Evolutionary conservation across 2,113 vertebrate species (phyloP), one percentile per base, ranked within the genome.

Genomic region (Platichthys flesus): DNA sequence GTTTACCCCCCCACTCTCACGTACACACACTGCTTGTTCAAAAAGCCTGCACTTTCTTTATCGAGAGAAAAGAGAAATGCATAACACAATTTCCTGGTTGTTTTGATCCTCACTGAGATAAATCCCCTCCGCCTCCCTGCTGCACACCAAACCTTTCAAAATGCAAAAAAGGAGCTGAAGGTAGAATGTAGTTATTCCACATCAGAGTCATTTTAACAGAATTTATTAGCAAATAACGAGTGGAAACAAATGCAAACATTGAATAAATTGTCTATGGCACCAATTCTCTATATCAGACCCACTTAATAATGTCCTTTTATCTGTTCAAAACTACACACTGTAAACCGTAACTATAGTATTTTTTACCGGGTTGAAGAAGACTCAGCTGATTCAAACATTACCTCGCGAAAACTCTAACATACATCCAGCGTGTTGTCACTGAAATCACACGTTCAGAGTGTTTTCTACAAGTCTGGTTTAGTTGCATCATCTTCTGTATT

Each of bases 61-160:
- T 28, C 66, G 58, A 58, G 45, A 35, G 47, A 67, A 35, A 77
- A 24, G n/a, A n/a, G n/a, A 24, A 21, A 9, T 65, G 76, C 76
- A 21, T 60, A 64, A 28, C 35, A 23, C 72, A 16, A 55, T 65
- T 90, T 89, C 86, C 86, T 90, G 83, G 59, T 76, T 62, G 62
- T 73, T 85, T 64, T 77, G 37, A 74, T 61, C 62, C 81, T 54
- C 52, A 52, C 28, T 58, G 40, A 61, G 65, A 65, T 14, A 54
- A 35, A 3, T 81, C 21, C 72, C n/a, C 56, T 49, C 2, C 23
- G 14, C 1, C 28, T 62, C 40, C 59, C 23, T 58, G 70, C 64
- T 65, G 64, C 6, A 37, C n/a, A 26, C 35, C 69, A 57, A 73
- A 35, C 9, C 12, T 20, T 1, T 31, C 31, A 31, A 28, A 57